Conservation (phyloP, 2,797 vertebrate species). For the Girardinus metallicus region DNA sequence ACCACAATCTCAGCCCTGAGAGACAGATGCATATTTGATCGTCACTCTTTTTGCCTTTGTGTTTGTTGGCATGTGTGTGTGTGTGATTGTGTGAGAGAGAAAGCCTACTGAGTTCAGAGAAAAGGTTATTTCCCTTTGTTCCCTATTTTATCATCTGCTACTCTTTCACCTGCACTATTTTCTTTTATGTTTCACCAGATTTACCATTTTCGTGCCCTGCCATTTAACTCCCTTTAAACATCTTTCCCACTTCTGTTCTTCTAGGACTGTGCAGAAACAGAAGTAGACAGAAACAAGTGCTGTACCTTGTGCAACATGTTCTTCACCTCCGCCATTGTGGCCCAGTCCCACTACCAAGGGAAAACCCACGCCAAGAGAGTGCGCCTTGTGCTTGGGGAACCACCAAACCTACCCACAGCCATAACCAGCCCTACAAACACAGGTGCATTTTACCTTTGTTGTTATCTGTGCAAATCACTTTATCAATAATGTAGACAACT, state of each 20-base stretch:
- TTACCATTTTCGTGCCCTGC: conserved; percentile 12
- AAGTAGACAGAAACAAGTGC: conserved; percentile 88
- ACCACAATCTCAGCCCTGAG: conserved; percentile 55
- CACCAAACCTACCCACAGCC: conserved; percentile 70
- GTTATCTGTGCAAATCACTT: not conserved
- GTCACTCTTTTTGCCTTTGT: conserved; percentile 45
- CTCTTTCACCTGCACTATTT: conserved; percentile 13
- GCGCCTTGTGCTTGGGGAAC: conserved; percentile 84
- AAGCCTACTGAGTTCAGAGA: conserved; percentile 31
- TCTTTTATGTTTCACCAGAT: conserved; percentile 17
- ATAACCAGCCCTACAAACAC: conserved; percentile 68
- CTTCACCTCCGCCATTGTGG: conserved; percentile 88
- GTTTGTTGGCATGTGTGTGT: not conserved
- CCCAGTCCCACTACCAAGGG: conserved; percentile 88
- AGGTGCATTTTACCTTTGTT: conserved; percentile 49
- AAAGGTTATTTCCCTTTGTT: conserved; percentile 34
- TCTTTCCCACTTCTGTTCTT: conserved; percentile 37
- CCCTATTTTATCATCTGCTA: conserved; percentile 45
- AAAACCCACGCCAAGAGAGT: conserved; percentile 89
- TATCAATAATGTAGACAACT: not conserved
- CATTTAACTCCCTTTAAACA: conserved; percentile 19
- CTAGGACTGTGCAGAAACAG: conserved; percentile 85
- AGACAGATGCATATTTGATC: conserved; percentile 73
- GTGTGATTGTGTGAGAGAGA: not conserved
- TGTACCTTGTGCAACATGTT: conserved; percentile 90